Percentiles rank a stretch among this genome's conserved stretches.
These are phyloP conservation scores for Dicrurus megarhynchus DNA, from an alignment of 2,113 vertebrate genomes.

Conservation along the genomic window DNA sequence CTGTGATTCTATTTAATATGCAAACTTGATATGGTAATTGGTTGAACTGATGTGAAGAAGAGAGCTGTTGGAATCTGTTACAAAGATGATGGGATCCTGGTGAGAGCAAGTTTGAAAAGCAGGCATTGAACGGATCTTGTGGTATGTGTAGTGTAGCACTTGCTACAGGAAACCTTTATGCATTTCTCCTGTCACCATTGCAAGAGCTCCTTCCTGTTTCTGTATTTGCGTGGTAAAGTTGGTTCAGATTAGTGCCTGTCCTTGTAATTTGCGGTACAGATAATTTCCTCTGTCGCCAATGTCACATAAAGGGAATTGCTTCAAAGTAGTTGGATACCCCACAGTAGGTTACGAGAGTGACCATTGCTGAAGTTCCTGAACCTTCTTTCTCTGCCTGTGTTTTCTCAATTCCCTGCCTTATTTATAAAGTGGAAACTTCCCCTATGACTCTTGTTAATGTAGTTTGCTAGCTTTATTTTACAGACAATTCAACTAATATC, in stretches of 20 bases:
- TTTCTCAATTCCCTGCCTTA: neutral
- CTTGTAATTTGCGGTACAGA: neutral
- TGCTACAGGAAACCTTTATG: neutral
- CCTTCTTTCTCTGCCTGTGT: neutral
- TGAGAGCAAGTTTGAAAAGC: neutral
- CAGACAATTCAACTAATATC: accelerated
- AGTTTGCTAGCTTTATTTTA: neutral
- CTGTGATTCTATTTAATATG: neutral
- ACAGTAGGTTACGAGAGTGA: neutral
- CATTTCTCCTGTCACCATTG: neutral
- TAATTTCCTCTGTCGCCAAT: neutral
- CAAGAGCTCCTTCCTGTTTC: neutral
- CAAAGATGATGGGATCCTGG: neutral
- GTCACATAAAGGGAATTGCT: neutral
- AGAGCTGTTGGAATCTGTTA: neutral
- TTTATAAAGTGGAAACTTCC: neutral
- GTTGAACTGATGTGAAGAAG: neutral
- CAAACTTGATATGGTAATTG: neutral
- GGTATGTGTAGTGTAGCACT: neutral
- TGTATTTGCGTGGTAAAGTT: neutral
- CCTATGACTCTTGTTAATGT: neutral
- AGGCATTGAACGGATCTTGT: neutral
- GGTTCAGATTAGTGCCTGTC: neutral
- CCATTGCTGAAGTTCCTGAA: neutral
- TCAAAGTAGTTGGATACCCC: neutral